A percentile compares a stretch with the other conserved stretches of the same genome.
Conservation (phyloP, 2,113 vertebrate species). For the Ammodramus savannarum region DNA sequence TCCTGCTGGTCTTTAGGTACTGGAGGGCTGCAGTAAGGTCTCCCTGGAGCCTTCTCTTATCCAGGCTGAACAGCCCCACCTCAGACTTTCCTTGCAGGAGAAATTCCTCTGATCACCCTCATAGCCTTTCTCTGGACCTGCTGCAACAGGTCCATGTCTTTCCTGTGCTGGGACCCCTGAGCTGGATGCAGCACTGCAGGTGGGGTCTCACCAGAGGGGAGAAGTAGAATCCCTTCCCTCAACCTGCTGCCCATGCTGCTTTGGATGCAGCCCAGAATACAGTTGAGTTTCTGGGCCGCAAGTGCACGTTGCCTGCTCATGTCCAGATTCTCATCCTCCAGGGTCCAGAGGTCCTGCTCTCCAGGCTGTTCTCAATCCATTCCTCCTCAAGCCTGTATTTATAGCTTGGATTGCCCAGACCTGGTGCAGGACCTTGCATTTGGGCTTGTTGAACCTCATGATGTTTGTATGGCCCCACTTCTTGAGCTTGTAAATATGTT, state of each 20-base stretch:
- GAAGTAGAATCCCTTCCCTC: background rate
- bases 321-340: background rate
- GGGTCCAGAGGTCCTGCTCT: background rate
- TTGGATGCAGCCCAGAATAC: background rate
- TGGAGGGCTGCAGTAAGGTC: accelerated
- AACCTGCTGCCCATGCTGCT: accelerated
- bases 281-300: background rate
- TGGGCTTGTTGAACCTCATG: background rate
- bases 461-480: background rate
- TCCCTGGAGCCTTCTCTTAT: background rate
- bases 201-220: background rate
- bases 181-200: background rate
- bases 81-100: background rate
- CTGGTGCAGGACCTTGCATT: background rate
- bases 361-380: background rate
- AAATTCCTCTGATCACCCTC: background rate
- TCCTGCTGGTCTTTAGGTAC: background rate
- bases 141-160: background rate
- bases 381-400: background rate
- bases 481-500: background rate
- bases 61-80: background rate
- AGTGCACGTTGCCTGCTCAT: background rate
- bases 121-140: background rate
- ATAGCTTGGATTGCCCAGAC: background rate
- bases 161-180: background rate